Evolutionary conservation across 2,797 vertebrate species (phyloP), one percentile per base, ranked within the genome.

Genomic region (Danio choprae): DNA sequence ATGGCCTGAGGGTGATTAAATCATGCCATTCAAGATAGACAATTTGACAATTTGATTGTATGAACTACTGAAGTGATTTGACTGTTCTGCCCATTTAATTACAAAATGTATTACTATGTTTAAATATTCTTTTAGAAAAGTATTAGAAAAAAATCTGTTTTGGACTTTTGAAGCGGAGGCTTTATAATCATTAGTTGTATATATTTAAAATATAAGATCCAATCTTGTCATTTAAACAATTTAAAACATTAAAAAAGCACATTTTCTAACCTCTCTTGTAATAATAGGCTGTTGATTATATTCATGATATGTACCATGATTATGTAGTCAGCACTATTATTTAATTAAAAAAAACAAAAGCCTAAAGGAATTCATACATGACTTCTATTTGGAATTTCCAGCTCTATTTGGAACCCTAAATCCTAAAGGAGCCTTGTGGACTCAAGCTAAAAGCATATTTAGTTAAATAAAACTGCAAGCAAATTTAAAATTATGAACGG

Each of bases 191-290:
- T 69, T 7, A 3, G 38, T 41, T 41, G 6, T 15, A 10, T 29
- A 40, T 53, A 69, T 53, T 70, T 53, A 7, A 43, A 48, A 36
- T 58, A 13, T 9, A n/a, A 18, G 60, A 5, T 38, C 16, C 16
- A 48, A 48, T 4, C 10, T 69, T 53, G 67, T 69, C 29, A 38
- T 5, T 55, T 55, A 20, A 50, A 69, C 15, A 38, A 38, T 29
- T 29, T 29, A 29, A 29, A 29, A 29, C 29, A 29, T 29, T n/a
- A n/a, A 29, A 29, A 29, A 29, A 29, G 29, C 20, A 50, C 12
- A 20, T 65, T 65, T 64, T 18, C 16, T 20, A 79, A 72, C 20
- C n/a, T 46, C 48, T 73, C 44, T 65, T 29, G 8, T 73, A 22
- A 74, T 44, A 72, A 64, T 12, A 56, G 16, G 9, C 41, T 64